These are phyloP conservation scores for Drosophila tani DNA, from an alignment of 1,140 invertebrate genomes.

Conservation along the genomic window DNA sequence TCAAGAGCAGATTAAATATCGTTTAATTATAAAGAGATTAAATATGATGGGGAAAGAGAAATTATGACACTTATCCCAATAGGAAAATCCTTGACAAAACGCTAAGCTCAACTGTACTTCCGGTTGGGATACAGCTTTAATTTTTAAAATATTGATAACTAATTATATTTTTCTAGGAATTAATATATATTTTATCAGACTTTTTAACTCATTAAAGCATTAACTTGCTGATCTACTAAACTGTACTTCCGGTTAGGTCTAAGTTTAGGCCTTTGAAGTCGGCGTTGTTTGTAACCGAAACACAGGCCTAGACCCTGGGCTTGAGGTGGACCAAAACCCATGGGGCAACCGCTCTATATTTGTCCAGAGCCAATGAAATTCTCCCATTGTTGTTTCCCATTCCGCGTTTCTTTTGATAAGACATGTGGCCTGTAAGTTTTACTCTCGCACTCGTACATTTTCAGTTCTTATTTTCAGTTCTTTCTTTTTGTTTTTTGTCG, in stretches of 20 bases:
- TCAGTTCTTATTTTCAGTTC: constrained; percentile 17
- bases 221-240: not conserved
- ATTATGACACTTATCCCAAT: not conserved
- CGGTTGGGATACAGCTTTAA: no score
- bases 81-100: not conserved
- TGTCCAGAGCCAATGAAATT: constrained; percentile 48
- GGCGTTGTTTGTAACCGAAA: constrained; percentile 18
- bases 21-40: no score
- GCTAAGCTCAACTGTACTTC: not conserved
- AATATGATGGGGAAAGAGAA: no score
- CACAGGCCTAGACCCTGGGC: not conserved
- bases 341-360: constrained; percentile 45
- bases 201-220: no score
- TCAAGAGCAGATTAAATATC: not conserved
- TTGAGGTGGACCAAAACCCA: constrained; percentile 22
- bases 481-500: constrained; percentile 43
- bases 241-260: not conserved
- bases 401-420: constrained; percentile 34
- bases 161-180: no score
- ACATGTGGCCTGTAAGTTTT: constrained; percentile 50
- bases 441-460: constrained; percentile 26
- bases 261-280: constrained; percentile 5
- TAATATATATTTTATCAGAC: no score
- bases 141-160: no score
- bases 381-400: constrained; percentile 23